A percentile compares a stretch with the other conserved stretches of the same genome.
Conservation (phyloP, 2,888 invertebrate genomes). For the Thera obeliscata region DNA sequence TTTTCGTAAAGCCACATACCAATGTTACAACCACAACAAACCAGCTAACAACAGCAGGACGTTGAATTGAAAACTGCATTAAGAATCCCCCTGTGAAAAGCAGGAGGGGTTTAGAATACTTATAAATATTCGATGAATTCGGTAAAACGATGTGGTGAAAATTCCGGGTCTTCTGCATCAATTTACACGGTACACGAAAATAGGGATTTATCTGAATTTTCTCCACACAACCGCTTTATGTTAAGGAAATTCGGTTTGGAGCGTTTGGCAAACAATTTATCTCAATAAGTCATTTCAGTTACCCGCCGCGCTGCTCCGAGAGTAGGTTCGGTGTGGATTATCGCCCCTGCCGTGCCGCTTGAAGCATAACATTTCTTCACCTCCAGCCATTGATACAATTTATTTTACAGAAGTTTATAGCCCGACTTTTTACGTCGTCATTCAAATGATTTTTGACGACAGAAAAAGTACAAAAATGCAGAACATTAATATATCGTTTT, state of each 20-base stretch:
- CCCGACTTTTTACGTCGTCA: constrained; percentile 30
- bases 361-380: constrained; percentile 34
- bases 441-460: too few relatives aligned
- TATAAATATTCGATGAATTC: constrained; percentile 44
- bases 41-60: background rate
- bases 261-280: constrained; percentile 61
- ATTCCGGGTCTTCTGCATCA: constrained; percentile 35
- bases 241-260: constrained; percentile 55
- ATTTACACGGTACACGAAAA: constrained; percentile 40
- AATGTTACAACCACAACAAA: background rate
- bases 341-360: constrained; percentile 21
- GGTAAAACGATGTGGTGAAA: constrained; percentile 32
- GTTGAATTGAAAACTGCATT: constrained; percentile 7
- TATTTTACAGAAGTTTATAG: constrained; percentile 8
- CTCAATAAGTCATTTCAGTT: constrained; percentile 62
- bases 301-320: constrained; percentile 37
- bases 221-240: constrained; percentile 41
- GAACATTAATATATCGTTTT: too few relatives aligned
- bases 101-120: constrained; percentile 11
- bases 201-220: constrained; percentile 43
- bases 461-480: too few relatives aligned
- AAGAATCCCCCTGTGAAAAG: background rate
- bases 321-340: constrained; percentile 44
- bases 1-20: too few relatives aligned
- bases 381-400: constrained; percentile 16